Percentiles rank a stretch among this genome's conserved stretches.
phyloP scores from a whole-genome alignment of 2,888 invertebrate species.

The Lasioglossum oenotherae region DNA sequence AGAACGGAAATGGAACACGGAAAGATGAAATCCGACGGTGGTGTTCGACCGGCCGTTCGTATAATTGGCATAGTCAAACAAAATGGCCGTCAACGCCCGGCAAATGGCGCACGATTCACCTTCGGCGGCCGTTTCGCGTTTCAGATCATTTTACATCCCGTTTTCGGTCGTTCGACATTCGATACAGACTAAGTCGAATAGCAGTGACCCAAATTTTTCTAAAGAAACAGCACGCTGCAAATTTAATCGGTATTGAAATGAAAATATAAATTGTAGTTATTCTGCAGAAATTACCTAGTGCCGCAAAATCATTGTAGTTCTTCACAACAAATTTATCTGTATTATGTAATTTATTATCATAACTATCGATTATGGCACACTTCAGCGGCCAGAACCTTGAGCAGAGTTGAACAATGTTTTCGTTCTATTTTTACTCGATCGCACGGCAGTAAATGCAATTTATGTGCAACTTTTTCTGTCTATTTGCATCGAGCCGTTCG shows the following conservation, averaged over 20 bases:
- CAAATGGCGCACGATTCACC: background rate
- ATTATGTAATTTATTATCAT: background rate
- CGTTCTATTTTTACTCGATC: background rate
- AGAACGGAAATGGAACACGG: slow-evolving; percentile 13
- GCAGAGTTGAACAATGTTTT: background rate
- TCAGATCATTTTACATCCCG: too few relatives aligned
- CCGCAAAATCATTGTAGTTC: background rate
- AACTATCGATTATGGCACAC: background rate
- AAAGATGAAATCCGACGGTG: background rate
- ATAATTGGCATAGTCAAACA: background rate
- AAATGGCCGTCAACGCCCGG: background rate
- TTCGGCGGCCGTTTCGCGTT: background rate
- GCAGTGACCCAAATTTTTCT: background rate
- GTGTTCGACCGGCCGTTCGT: background rate
- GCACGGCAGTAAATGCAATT: background rate
- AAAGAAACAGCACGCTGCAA: background rate
- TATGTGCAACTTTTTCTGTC: background rate
- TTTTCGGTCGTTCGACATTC: background rate
- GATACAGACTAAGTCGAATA: background rate
- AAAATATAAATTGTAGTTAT: too few relatives aligned
- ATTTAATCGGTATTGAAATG: too few relatives aligned
- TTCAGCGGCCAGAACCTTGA: background rate
- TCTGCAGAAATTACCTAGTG: too few relatives aligned
- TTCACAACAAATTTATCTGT: background rate
- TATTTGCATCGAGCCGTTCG: background rate